Base-by-base conservation (phyloP, 2,888 invertebrate genomes). In the Phania funesta region DNA sequence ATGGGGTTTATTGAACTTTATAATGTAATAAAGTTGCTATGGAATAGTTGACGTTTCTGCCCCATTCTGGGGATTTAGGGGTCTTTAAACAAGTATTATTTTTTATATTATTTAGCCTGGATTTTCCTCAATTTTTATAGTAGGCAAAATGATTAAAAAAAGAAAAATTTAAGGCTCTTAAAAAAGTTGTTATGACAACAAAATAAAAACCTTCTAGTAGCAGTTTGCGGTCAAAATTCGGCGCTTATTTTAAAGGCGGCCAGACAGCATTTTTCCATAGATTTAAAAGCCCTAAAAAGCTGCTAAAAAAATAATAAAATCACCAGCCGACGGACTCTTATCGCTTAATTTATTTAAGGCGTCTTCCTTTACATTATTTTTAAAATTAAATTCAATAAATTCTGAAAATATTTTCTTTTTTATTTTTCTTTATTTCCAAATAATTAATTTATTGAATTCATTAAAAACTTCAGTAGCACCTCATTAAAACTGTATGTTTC, bases 401-500 rank as follows among this genome's bases (percentile, higher is more conserved):
- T 48, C 11, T 50, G 50, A 29, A 71, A 73, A 73, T 62, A 73
- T 44, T 73, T 73, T 32, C 22, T n/a, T 4, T 3, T 3, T 7
- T 11, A 48, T 48, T 76, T n/a, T n/a, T n/a, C n/a, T n/a, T 68
- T 46, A 67, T 67, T 41, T 50, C 22, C 16, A 50, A 77, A 65
- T 68, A 73, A 76, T 83, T 67, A 76, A 64, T 73, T 73, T 80
- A 76, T 68, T 60, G 18, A 41, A 65, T 54, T 26, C 48, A 73
- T 54, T 65, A 65, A 76, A 71, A 83, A 74, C 20, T 46, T 68
- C 80, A 54, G 75, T 71, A 81, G 58, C 80, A 78, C 70, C 80
- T 80, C 60, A 73, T 79, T 84, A 78, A 68, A 78, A 77, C 73
- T 64, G 78, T 76, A 81, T 56, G 24, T 68, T 80, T 78, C 58